Percentiles rank a stretch among this genome's conserved stretches.
phyloP scores from a whole-genome alignment of 2,888 invertebrate genomes.

The Iselma pallidipennis region DNA sequence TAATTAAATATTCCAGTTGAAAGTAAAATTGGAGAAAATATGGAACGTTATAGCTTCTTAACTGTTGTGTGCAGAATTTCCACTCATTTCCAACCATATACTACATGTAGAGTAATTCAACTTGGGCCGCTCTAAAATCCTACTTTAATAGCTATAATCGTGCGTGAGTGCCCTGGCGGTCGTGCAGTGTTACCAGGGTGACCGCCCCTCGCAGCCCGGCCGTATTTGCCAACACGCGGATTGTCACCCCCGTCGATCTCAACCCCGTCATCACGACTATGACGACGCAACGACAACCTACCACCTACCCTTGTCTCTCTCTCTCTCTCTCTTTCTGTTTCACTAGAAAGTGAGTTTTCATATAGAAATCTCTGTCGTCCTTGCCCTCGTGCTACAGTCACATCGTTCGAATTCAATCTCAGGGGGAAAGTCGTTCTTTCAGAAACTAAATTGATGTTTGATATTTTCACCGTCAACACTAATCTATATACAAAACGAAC shows the following conservation, averaged over 20 bases:
- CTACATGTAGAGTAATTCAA: conserved; percentile 44
- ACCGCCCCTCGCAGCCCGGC: conserved; percentile 43
- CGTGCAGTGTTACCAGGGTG: conserved; percentile 51
- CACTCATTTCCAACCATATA: too few species aligned
- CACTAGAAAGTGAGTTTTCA: too few species aligned
- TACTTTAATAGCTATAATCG: conserved; percentile 54
- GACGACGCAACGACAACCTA: background rate
- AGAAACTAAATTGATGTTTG: conserved; percentile 44
- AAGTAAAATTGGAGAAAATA: too few species aligned
- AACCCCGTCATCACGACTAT: conserved; percentile 22
- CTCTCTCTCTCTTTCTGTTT: background rate
- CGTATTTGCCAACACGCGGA: conserved; percentile 48
- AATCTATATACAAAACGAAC: conserved; percentile 1
- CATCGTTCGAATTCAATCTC: conserved; percentile 44
- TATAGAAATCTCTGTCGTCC: too few species aligned
- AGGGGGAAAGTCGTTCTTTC: conserved; percentile 35
- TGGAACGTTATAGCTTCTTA: background rate
- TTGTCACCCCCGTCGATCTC: conserved; percentile 34
- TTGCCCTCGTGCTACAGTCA: conserved; percentile 17
- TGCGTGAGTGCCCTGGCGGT: conserved; percentile 50
- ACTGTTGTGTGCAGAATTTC: background rate
- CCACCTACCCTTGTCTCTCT: too few species aligned
- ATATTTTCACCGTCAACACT: conserved; percentile 31
- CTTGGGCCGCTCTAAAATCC: conserved; percentile 47
- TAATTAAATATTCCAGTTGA: background rate